Conservation (phyloP, 2,797 vertebrate genomes). For the Nannoperca obscura region DNA sequence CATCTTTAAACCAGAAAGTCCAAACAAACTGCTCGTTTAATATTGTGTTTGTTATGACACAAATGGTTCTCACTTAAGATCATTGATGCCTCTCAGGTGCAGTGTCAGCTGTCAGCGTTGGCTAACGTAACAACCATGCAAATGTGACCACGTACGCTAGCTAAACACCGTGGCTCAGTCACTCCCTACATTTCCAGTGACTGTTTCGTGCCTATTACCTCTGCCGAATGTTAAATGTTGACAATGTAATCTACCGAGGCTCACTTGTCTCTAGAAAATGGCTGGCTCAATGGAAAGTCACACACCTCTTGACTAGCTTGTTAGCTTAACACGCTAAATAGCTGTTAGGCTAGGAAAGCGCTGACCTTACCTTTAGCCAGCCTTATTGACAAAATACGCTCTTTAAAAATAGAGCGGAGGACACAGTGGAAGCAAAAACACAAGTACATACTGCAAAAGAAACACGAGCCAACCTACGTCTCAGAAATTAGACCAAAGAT, state of each 20-base stretch:
- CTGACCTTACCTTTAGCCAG: conserved; percentile 71
- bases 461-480: conserved; percentile 56
- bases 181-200: not conserved
- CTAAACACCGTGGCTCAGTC: not conserved
- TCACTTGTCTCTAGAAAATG: conserved; percentile 59
- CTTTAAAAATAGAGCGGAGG: fast-evolving
- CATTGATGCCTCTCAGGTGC: not conserved
- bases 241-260: not conserved
- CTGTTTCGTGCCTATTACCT: fast-evolving
- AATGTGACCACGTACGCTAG: not conserved
- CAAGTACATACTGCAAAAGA: not conserved
- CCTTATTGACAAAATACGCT: not conserved
- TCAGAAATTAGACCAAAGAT: conserved; percentile 37
- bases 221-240: fast-evolving
- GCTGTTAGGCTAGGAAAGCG: conserved; percentile 28
- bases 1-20: not conserved
- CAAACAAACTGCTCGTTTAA: not conserved
- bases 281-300: conserved; percentile 66
- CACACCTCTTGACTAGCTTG: conserved; percentile 48
- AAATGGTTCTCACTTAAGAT: not conserved
- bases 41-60: not conserved
- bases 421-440: fast-evolving
- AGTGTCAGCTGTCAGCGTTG: not conserved
- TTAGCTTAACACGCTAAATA: conserved; percentile 65
- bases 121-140: conserved; percentile 16